Evolutionary conservation across 2,888 invertebrate genomes (phyloP), one percentile per base, ranked within the genome.

Genomic region (Clunio marinus): DNA sequence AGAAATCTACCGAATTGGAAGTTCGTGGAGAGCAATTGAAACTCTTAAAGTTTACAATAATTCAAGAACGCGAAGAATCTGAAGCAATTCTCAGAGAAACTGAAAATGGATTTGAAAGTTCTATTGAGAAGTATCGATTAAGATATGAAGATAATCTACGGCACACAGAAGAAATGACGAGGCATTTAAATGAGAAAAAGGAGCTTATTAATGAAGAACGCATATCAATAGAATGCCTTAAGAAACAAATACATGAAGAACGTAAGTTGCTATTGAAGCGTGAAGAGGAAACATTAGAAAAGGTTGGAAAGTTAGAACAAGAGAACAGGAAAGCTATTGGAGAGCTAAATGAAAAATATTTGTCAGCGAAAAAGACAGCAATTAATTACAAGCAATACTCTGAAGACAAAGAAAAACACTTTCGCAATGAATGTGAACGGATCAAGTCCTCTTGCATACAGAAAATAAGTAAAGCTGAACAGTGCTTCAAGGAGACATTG

Each of bases 391-490:
- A 86, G 24, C 68, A 68, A 41, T 85, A 86, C 72, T 82, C 85
- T 17, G 80, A 82, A 27, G 85, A 86, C 71, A 86, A 85, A 72
- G 86, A 87, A 70, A 82, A 83, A 25, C 86, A 86, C 73, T 82
- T 85, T 71, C 80, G 81, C 71, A 82, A 81, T 69, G 87, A 87
- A 75, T 83, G 84, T 74, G 83, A 83, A 70, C 80, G 87, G 45
- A 82, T 87, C 72, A 86, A 86, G 73, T 80, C 82, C 45, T 84
- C 83, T 71, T 87, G 86, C 73, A 78, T 82, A 71, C 81, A 80
- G 73, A 82, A 82, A 73, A 80, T 84, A 72, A 74, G 81, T 35
- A 82, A 82, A 73, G 75, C 83, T 71, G 82, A 83, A 75, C 80
- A 79, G 62, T 82, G 81, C 71, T 75, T 83, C 46, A 80, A 81